Base-by-base conservation (phyloP, 2,113 vertebrate species). In the Uropsilus gracilis region DNA sequence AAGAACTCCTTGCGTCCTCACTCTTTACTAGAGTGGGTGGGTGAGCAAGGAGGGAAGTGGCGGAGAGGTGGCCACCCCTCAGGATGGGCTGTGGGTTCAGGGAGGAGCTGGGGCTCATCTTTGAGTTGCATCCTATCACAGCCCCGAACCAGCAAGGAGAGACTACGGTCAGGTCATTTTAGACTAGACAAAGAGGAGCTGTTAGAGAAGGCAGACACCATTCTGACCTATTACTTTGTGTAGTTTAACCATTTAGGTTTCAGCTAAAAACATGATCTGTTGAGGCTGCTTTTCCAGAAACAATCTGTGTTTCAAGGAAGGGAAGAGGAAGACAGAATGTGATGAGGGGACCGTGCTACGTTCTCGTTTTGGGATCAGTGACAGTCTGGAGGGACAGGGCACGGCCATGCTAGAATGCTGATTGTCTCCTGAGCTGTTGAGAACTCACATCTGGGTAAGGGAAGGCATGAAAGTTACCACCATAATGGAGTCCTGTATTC, bases 221-320 rank as follows among this genome's bases (percentile, higher is more conserved):
- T n/a, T 90, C 80, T 44, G 39, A 73, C 39, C 50, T n/a, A 55
- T 18, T 30, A 50, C 39, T 44, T 68, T 0, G 0, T 57, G 22
- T 1, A 46, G 8, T 57, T 50, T 86, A 57, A 83, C 78, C 30
- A 18, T 50, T 12, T 42, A 72, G 44, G 59, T 37, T 78, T n/a
- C 18, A 66, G 61, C 39, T 28, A 55, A 88, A 42, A 71, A 82
- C 37, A 71, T 3, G 55, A 81, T 78, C 72, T 48, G 64, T 90
- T 53, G 22, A 81, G 78, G 46, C 32, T 46, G 72, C 55, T 69
- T 90, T 93, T 64, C 34, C 84, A 80, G 89, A 76, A 86, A 50
- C 6, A 3, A 0, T 55, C 57, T 46, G 50, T 30, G 53, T 34
- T 50, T 64, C 3, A 3, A 61, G 24, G 73, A 37, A 76, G 34